Base-by-base conservation (phyloP, 2,113 vertebrate genomes). In the Brienomyrus brachyistius region DNA sequence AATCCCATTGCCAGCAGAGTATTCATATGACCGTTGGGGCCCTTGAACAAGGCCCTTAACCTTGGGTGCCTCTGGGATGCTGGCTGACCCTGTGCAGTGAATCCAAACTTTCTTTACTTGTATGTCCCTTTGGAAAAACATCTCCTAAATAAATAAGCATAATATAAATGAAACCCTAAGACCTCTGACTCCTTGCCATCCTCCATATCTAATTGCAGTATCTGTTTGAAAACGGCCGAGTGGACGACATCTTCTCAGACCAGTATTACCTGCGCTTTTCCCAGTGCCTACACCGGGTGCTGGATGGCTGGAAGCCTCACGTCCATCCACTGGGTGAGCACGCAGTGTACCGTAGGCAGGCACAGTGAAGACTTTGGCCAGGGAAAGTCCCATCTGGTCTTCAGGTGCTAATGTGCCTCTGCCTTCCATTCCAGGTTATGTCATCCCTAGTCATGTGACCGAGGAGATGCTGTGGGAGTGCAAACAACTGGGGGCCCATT, bases 401-500 rank as follows among this genome's bases (percentile, higher is more conserved):
- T 40, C 31, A 43, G 31, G 15, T 19, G 27, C 15, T 23, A 11
- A 40, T 23, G n/a, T 15, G 40, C 87, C 23, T 6, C 47, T 35
- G 13, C 3, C 19, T 40, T 56, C 86, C 19, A 21, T 88, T 40
- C 3, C 87, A 43, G 98, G 98, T 93, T 99, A 98, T 80, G 94
- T 99, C 89, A 97, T 99, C 93, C 98, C 98, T 92, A 99, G 98
- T 96, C 98, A 99, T 0, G 98, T 99, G 93, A 98, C 98, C 1
- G 98, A 99, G 94, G 98, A 99, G 94, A 99, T 99, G 98, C 96
- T 99, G 86, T 99, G 98, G 98, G 98, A 99, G 94, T 99, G 98
- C 93, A 99, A 99, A 93, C 98, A 99, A 93, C 96, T 99, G 3
- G 98, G 98, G 88, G 98, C 98, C 90, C 98, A 99, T 93, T 99